Percentiles rank a stretch among this genome's conserved stretches.
Conservation (phyloP, 2,113 vertebrate species). For the Chrysemys picta region DNA sequence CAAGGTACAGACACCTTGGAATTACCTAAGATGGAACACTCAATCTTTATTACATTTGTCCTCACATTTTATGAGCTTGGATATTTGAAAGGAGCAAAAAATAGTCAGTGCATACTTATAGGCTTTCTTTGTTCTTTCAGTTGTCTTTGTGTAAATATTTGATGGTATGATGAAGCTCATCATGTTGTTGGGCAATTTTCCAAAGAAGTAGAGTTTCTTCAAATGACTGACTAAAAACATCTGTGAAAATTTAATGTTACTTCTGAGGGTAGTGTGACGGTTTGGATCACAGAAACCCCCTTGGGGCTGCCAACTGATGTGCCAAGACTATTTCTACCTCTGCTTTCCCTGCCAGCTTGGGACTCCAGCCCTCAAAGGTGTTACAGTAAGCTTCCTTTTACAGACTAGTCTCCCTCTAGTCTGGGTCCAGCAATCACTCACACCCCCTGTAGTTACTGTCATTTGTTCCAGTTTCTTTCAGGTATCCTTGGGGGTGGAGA, state of each 20-base stretch:
- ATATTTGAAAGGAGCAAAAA: not conserved
- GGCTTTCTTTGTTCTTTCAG: not conserved
- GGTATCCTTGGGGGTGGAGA: too few relatives aligned
- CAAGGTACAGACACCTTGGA: not conserved
- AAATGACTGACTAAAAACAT: too few relatives aligned
- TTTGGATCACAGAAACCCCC: too few relatives aligned
- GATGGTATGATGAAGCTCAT: not conserved
- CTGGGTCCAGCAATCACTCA: too few relatives aligned
- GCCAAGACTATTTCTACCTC: too few relatives aligned
- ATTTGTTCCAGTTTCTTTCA: too few relatives aligned
- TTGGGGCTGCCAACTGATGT: too few relatives aligned
- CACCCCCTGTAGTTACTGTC: too few relatives aligned
- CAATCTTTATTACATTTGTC: not conserved
- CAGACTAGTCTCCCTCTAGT: too few relatives aligned
- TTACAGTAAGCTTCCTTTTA: too few relatives aligned
- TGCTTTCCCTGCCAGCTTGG: too few relatives aligned
- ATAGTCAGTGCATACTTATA: not conserved
- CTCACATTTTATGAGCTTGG: not conserved
- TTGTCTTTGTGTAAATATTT: not conserved
- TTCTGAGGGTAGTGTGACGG: not conserved
- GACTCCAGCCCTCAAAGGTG: too few relatives aligned
- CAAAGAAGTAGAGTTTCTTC: not conserved
- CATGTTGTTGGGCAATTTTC: not conserved
- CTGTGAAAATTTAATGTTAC: not conserved
- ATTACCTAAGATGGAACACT: not conserved